Conservation (phyloP, 2,113 vertebrate species). For the Gopherus flavomarginatus region DNA sequence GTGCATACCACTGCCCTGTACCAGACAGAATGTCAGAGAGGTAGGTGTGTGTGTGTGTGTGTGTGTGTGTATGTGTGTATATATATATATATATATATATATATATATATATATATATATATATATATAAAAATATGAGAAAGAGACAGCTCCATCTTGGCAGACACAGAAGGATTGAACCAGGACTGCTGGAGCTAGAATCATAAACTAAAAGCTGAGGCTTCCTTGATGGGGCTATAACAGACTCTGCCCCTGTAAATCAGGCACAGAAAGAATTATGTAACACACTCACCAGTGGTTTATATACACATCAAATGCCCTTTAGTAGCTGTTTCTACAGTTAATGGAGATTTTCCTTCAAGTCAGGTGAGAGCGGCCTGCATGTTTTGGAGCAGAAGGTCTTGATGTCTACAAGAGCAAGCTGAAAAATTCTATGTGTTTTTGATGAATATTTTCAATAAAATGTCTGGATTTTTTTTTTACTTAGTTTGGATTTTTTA, state of each 20-base stretch:
- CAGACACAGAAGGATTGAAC: background rate
- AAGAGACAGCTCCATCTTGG: background rate
- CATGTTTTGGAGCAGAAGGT: background rate
- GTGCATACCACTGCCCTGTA: too few relatives aligned
- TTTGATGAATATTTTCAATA: background rate
- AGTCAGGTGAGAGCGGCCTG: background rate
- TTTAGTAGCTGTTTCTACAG: background rate
- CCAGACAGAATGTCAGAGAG: background rate
- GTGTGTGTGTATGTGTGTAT: too few relatives aligned
- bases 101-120: too few relatives aligned
- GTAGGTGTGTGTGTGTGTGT: background rate
- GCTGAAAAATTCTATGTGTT: background rate
- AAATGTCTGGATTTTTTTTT: background rate
- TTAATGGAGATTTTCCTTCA: background rate
- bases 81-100: too few relatives aligned
- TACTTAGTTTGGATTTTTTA: background rate
- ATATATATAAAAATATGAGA: too few relatives aligned
- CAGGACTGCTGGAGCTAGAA: background rate
- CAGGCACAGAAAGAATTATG: fast-evolving
- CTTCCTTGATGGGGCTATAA: background rate
- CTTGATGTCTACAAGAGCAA: background rate
- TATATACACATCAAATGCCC: fast-evolving
- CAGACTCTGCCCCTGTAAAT: background rate
- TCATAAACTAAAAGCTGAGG: background rate
- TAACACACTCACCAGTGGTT: fast-evolving